Base-by-base conservation (phyloP, 2,797 vertebrate genomes). In the Bufotes viridis region DNA sequence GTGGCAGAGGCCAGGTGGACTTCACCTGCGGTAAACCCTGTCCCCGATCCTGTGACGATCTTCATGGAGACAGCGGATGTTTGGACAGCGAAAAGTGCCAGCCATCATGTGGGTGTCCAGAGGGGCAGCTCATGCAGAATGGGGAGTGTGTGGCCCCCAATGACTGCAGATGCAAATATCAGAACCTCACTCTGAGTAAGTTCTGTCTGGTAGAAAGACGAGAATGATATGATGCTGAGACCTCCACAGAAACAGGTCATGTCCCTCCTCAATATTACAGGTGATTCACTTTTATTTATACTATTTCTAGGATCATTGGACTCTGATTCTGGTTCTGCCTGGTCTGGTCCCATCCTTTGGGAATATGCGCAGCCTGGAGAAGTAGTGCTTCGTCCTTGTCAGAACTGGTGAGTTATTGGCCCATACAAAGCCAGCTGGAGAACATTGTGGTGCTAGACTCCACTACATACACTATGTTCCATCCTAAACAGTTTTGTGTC, bases 11-110 rank as follows among this genome's bases (percentile, higher is more conserved):
- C 2, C 96, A 95, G 90, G 91, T 92, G 61, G 91, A 95, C 20
- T 96, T 95, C 91, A 90, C 92, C 13, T 98, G 97, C 72, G 96
- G 97, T 75, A 95, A 94, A 81, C 92, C 94, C 20, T 98, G 97
- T 70, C 97, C 97, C 1, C 96, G 93, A 26, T 95, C 95, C 89
- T 98, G 97, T 63, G 96, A 95, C 0, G 97, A 97, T 90, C 95
- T 98, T 91, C 95, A 96, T 75, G 93, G 91, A 0, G 96, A 96
- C 86, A 94, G 93, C 0, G 90, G 92, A 86, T 98, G 97, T 87
- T 69, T 94, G 90, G 96, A 96, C 57, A 85, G 87, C 18, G 76
- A 88, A 0, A 91, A 63, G 17, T 98, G 97, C 92, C 94, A 90
- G 86, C 90, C 61, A 57, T 93, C 94, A 61, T 98, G 97, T 0